Evolutionary conservation across 2,797 vertebrate species (phyloP), one percentile per base, ranked within the genome.

Genomic region (Pseudomugil tenellus): DNA sequence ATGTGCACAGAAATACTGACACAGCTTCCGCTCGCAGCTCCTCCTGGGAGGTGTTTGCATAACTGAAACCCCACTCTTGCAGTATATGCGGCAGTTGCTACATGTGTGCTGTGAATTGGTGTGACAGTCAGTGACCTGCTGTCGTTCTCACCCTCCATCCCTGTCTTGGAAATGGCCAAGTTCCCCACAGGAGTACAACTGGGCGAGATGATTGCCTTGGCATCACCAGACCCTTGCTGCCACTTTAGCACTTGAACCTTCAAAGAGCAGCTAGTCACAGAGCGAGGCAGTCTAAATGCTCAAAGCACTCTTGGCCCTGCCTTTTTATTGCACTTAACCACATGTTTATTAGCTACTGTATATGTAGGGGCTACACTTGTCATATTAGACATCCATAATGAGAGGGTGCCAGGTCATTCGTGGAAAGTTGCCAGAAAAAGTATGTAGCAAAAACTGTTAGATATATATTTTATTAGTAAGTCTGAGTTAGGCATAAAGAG

Each of bases 181-280:
- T 65, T 77, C 63, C 70, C 74, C 59, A 66, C 76, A 80, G 68
- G 68, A 73, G 63, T 46, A 57, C 67, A 60, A 67, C 71, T 67
- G 32, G 1, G 31, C 11, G 28, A 61, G 74, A 80, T 84, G 84
- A 90, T 88, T 88, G 82, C 77, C 58, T 76, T 70, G 81, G 76
- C 74, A 81, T 76, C 68, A 57, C 62, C 67, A 43, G 64, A 53
- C 67, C 78, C 63, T 79, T 52, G 23, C 76, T 70, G 73, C 72
- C 84, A 83, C 80, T 89, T 88, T 65, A 80, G 76, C 70, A 76
- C 65, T 76, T 84, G 83, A 86, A 84, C 81, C 88, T 89, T 86
- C 77, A 87, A 88, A 83, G 85, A 82, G 79, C 68, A 86, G 79
- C 71, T 68, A 75, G 70, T 71, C 73, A 81, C 58, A 74, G 72